These are phyloP conservation scores for Halictus quadricinctus DNA, from an alignment of 2,888 invertebrate species.

Conservation along the genomic window DNA sequence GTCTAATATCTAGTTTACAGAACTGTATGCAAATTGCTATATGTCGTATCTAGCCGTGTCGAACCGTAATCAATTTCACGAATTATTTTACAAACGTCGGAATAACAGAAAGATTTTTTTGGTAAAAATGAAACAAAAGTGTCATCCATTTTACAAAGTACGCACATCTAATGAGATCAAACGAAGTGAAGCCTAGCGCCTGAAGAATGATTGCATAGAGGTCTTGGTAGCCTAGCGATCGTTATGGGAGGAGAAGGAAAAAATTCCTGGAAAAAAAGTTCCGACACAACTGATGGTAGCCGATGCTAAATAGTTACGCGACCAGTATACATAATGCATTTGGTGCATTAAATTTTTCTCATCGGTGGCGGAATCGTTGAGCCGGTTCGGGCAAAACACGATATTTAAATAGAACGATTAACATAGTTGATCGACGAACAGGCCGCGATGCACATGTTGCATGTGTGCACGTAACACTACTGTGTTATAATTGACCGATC, in stretches of 20 bases:
- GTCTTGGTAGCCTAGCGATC: not conserved
- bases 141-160: not conserved
- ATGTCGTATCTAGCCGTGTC: not conserved
- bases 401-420: slow-evolving; percentile 69
- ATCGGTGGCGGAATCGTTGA: not conserved
- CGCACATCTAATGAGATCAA: not conserved
- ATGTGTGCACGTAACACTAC: not conserved
- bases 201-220: not conserved
- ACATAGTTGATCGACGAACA: slow-evolving; percentile 60
- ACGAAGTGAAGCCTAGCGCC: slow-evolving; percentile 6
- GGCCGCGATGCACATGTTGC: not conserved
- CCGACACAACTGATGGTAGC: slow-evolving; percentile 5
- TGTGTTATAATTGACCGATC: slow-evolving; percentile 31
- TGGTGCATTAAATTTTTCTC: slow-evolving; percentile 37
- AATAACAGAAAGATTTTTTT: not conserved
- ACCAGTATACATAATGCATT: slow-evolving; percentile 39
- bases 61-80: not conserved
- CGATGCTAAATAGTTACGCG: slow-evolving; percentile 29
- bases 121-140: too few relatives aligned
- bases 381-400: slow-evolving; percentile 53
- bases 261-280: not conserved
- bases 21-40: not conserved
- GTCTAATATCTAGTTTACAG: not conserved
- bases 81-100: not conserved
- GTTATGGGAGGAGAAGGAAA: not conserved